Conservation (phyloP, 64 coral and sea anemone genomes). For the Montipora capricornis region DNA sequence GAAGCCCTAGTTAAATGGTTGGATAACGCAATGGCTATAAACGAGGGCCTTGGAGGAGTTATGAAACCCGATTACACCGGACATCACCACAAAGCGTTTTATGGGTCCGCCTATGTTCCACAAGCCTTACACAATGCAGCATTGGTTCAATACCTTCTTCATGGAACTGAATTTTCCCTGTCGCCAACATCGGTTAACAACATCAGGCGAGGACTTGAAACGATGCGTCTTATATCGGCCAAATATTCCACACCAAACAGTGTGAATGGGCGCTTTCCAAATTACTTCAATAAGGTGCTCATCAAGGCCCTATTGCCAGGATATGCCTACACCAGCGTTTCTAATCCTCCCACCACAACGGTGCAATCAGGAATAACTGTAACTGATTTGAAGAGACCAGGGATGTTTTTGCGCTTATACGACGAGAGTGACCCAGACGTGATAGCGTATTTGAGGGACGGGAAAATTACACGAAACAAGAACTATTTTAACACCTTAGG, state of each 20-base stretch:
- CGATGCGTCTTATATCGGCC: slow-evolving; percentile 50
- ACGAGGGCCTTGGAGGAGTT: slow-evolving; percentile 75
- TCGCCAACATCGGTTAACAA: slow-evolving; percentile 29
- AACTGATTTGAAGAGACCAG: not conserved
- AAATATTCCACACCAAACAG: slow-evolving; percentile 78
- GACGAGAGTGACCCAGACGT: not conserved
- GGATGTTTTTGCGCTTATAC: slow-evolving; percentile 64
- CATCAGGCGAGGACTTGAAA: slow-evolving; percentile 52
- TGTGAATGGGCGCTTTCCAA: slow-evolving; percentile 76
- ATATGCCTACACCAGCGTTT: slow-evolving; percentile 73
- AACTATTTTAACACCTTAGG: slow-evolving; percentile 62
- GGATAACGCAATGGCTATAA: slow-evolving; percentile 62
- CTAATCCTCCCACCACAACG: not conserved
- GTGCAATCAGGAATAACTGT: slow-evolving; percentile 1
- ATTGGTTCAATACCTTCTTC: slow-evolving; percentile 70
- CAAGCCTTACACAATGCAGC: slow-evolving; percentile 68
- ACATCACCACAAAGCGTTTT: slow-evolving; percentile 80
- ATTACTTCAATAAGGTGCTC: slow-evolving; percentile 42
- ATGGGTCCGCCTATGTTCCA: slow-evolving; percentile 67
- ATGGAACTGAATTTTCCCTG: slow-evolving; percentile 60
- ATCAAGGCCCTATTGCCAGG: slow-evolving; percentile 49
- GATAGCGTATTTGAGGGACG: not conserved
- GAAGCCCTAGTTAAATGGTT: slow-evolving; percentile 58
- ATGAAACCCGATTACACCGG: slow-evolving; percentile 84
- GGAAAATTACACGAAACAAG: not conserved